A percentile compares a stretch with the other conserved stretches of the same genome.
Evolutionary conservation across 2,888 invertebrate species (phyloP).

Genomic region (Sphecodes monilicornis): DNA sequence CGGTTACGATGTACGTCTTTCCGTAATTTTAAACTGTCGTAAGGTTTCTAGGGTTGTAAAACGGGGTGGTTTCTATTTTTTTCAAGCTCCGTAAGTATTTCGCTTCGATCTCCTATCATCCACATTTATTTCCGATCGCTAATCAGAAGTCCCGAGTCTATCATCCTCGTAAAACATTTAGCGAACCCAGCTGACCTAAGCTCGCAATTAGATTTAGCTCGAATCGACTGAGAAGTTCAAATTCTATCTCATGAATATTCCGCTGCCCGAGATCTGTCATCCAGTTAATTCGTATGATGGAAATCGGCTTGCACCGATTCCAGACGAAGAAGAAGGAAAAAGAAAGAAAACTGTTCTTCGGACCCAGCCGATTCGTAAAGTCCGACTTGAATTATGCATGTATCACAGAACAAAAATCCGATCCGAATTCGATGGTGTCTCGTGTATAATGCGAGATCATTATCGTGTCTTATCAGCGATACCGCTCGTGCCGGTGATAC

Average conservation of each 20-base stretch:
- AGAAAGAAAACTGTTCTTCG: background rate
- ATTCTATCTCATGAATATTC: background rate
- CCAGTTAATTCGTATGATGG: background rate
- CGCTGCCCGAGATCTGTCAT: background rate
- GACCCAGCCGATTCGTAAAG: conserved; percentile 8
- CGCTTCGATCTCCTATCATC: background rate
- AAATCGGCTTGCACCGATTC: background rate
- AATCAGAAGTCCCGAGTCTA: conserved; percentile 50
- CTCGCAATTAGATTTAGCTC: background rate
- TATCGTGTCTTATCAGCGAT: conserved; percentile 44
- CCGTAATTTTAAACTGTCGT: too few relatives aligned
- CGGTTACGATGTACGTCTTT: too few relatives aligned
- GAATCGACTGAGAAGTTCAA: background rate
- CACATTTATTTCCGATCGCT: conserved; percentile 34
- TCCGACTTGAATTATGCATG: conserved; percentile 44
- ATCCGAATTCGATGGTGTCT: conserved; percentile 45
- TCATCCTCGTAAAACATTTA: conserved; percentile 25
- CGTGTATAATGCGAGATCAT: conserved; percentile 48
- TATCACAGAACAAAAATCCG: conserved; percentile 25
- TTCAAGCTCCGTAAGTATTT: background rate
- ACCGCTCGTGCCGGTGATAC: background rate
- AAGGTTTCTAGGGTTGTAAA: too few relatives aligned
- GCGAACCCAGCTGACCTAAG: background rate
- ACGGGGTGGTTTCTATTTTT: background rate
- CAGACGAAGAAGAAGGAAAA: background rate